Percentiles rank a stretch among this genome's conserved stretches.
These are phyloP conservation scores for Rutilus rutilus DNA, from an alignment of 2,113 vertebrate genomes.

Conservation along the genomic window DNA sequence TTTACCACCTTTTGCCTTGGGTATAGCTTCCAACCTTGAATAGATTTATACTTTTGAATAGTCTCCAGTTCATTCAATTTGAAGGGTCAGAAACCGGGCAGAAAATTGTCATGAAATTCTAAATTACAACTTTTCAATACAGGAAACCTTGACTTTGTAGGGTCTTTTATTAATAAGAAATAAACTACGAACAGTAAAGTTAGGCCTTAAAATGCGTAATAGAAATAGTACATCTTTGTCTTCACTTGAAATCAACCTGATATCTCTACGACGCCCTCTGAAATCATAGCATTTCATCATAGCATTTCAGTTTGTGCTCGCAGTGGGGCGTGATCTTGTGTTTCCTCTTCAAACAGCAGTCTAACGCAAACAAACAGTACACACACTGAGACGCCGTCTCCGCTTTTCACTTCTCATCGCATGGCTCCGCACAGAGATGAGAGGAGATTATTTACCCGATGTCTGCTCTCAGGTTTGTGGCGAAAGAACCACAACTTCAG, in stretches of 20 bases:
- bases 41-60: no score
- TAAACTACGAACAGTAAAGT: background rate
- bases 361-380: constrained; percentile 46
- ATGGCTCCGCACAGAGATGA: constrained; percentile 37
- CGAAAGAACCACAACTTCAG: constrained; percentile 46
- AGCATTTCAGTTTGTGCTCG: background rate
- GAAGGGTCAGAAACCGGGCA: background rate
- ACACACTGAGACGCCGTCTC: constrained; percentile 43
- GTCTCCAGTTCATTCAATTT: background rate
- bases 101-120: background rate
- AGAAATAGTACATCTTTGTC: background rate
- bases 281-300: background rate
- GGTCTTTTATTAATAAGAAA: background rate
- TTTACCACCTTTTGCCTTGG: no score
- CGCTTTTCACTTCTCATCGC: constrained; percentile 28
- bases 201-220: background rate
- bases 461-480: constrained; percentile 46
- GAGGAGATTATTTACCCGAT: constrained; percentile 56
- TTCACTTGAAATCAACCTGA: background rate
- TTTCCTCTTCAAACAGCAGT: constrained; percentile 51
- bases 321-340: constrained; percentile 39
- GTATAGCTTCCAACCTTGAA: no score
- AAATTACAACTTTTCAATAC: background rate
- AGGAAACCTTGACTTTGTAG: background rate
- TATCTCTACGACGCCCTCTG: background rate